Evolutionary conservation across 2,888 invertebrate genomes (phyloP).

Genomic region (Netelia fuscicornis): DNA sequence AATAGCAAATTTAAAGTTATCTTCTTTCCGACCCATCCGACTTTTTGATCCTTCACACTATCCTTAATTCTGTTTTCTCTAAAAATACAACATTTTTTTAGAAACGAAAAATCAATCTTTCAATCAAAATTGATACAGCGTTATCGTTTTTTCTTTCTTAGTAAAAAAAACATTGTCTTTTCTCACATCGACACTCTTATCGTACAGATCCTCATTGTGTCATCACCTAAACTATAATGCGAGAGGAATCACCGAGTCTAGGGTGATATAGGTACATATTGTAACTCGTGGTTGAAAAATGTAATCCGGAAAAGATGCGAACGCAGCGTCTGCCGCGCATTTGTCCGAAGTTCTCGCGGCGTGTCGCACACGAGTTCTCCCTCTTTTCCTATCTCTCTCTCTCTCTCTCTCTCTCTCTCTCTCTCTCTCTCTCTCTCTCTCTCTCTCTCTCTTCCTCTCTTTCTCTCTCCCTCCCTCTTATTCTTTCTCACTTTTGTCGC

Average conservation of each 20-base stretch:
- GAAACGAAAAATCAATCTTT: neutral
- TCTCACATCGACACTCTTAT: too few relatives aligned
- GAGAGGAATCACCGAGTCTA: neutral
- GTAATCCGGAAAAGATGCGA: constrained; percentile 57
- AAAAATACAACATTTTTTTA: neutral
- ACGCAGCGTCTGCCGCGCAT: constrained; percentile 52
- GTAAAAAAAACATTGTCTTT: too few relatives aligned
- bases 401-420: neutral
- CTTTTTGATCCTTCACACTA: neutral
- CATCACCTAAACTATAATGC: neutral
- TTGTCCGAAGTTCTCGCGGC: constrained; percentile 30
- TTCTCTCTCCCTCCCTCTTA: constrained; percentile 9
- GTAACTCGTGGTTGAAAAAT: constrained; percentile 29
- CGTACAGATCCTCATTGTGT: too few relatives aligned
- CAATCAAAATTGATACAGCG: too few relatives aligned
- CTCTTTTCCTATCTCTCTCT: neutral
- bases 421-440: neutral
- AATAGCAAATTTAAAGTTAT: constrained; percentile 12
- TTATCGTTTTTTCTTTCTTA: too few relatives aligned
- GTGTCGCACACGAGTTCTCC: neutral
- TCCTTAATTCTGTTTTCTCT: neutral
- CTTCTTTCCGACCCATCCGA: neutral
- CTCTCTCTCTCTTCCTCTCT: neutral
- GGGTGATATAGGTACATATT: neutral
- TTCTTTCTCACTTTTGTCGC: neutral